These are phyloP conservation scores for Clostera curtula DNA, from an alignment of 2,888 invertebrate species.

Conservation along the genomic window DNA sequence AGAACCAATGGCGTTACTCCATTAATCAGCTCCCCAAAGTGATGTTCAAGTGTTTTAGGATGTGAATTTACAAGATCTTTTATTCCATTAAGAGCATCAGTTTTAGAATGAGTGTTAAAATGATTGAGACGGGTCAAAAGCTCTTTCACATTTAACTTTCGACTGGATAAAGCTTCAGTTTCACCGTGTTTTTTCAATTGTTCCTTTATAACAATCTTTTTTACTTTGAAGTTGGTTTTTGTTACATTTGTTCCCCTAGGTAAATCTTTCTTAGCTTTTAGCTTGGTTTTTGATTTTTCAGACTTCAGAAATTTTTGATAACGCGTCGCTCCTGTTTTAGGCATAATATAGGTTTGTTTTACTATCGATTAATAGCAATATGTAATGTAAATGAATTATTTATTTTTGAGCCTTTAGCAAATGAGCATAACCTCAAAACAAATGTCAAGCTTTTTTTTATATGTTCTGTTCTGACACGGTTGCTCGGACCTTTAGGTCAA, in stretches of 20 bases:
- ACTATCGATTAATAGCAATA: slow-evolving; percentile 5
- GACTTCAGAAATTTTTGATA: slow-evolving; percentile 86
- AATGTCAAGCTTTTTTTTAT: too few relatives aligned
- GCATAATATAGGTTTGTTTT: slow-evolving; percentile 26
- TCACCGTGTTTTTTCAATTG: slow-evolving; percentile 77
- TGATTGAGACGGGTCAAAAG: slow-evolving; percentile 82
- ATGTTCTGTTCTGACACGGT: too few relatives aligned
- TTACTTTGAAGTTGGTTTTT: slow-evolving; percentile 90
- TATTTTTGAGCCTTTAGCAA: background rate
- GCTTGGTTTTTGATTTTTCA: slow-evolving; percentile 92
- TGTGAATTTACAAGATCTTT: slow-evolving; percentile 64
- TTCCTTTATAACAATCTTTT: slow-evolving; percentile 87
- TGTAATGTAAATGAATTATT: background rate
- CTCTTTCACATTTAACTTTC: slow-evolving; percentile 83
- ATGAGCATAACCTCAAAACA: too few relatives aligned
- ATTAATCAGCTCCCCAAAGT: slow-evolving; percentile 81
- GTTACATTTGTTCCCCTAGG: slow-evolving; percentile 94
- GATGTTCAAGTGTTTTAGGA: slow-evolving; percentile 58
- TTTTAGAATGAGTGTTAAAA: slow-evolving; percentile 81
- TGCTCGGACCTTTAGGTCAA: too few relatives aligned
- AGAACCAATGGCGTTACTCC: slow-evolving; percentile 80
- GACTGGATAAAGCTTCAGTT: slow-evolving; percentile 76
- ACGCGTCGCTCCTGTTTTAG: slow-evolving; percentile 65
- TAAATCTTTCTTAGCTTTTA: slow-evolving; percentile 86
- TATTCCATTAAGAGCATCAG: slow-evolving; percentile 77